Base-by-base conservation (phyloP, 2,888 invertebrate genomes). In the Lobophora halterata region DNA sequence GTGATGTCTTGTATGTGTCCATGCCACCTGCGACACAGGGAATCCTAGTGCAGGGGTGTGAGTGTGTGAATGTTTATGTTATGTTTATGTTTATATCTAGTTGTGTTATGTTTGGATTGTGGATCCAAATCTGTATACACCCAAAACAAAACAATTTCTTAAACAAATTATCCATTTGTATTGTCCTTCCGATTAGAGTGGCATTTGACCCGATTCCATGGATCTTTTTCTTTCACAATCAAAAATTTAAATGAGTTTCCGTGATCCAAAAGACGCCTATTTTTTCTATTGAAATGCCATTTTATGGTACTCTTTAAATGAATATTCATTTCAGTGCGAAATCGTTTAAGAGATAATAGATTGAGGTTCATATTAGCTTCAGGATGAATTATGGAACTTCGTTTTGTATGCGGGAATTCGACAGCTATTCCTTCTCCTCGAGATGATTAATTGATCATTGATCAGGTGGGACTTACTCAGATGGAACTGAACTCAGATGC, bases 301-400 rank as follows among this genome's bases (percentile, higher is more conserved):
- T 82, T 80, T 70, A 68, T 73, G 76, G 75, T 71, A 79, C 80
- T 76, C 72, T 66, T 35, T 71, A n/a, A n/a, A n/a, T 86, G 85
- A 86, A 86, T 86, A 86, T 86, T 85, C 85, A 86, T 86, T n/a
- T 78, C 63, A 61, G 70, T 73, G 78, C 72, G 68, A 82, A 85
- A 85, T 79, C 85, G 85, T 76, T 86, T 81, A 81, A 56, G 78
- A 80, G 80, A 80, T 82, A 82, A 83, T 82, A 82, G 77, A 82
- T 80, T 75, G 79, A 69, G 74, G 77, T 79, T 79, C 78, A 78
- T 81, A 80, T 81, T 79, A 78, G 69, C 72, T 65, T 64, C 60
- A n/a, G 57, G 58, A 73, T 79, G 79, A 81, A 77, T 81, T 78
- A 81, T 77, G 70, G 71, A 72, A 70, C 63, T 64, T 65, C 65